Evolutionary conservation across 2,888 invertebrate genomes (phyloP), one percentile per base, ranked within the genome.

Genomic region (Acanthococcus lagerstroemiae): DNA sequence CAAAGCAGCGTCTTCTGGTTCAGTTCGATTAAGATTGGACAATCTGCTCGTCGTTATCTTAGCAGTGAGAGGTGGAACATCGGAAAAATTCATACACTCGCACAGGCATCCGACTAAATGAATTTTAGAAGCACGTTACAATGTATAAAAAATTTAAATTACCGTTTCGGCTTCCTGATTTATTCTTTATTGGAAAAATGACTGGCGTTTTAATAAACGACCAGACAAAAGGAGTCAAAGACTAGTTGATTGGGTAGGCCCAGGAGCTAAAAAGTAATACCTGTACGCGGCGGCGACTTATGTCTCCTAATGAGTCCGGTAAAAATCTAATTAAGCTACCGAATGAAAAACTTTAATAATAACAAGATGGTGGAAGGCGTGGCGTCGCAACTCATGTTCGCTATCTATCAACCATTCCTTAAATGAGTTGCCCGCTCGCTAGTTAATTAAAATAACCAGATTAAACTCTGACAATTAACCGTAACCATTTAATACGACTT

Each of bases 381-480:
- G 63, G 63, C 63, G 63, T 63, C 52, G 27, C 63, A 63, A 50
- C 54, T 63, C 63, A 52, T 63, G 54, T 54, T 63, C 63, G 24
- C 52, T 63, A 63, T 63, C 52, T 52, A 63, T 63, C 63, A 63
- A 52, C 48, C 25, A 27, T 17, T n/a, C 48, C 30, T 30, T 44
- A 63, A 63, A 63, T 63, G 63, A 63, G 63, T 63, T 63, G 54
- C 50, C 25, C 24, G 6, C 25, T 52, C 54, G 17, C 24, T 30
- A 54, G 63, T 63, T 63, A 63, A 63, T 63, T 63, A 63, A 63
- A 63, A 63, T 63, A 63, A 63, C 52, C 63, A 63, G 63, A 63
- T 63, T 63, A 63, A 52, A 63, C 50, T 63, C 44, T 44, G 58
- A 45, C 58, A 58, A 58, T 58, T 58, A 58, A 58, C n/a, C 17